A percentile compares a stretch with the other conserved stretches of the same genome.
Evolutionary conservation across 2,797 vertebrate genomes (phyloP).

Genomic region (Gymnothorax javanicus): DNA sequence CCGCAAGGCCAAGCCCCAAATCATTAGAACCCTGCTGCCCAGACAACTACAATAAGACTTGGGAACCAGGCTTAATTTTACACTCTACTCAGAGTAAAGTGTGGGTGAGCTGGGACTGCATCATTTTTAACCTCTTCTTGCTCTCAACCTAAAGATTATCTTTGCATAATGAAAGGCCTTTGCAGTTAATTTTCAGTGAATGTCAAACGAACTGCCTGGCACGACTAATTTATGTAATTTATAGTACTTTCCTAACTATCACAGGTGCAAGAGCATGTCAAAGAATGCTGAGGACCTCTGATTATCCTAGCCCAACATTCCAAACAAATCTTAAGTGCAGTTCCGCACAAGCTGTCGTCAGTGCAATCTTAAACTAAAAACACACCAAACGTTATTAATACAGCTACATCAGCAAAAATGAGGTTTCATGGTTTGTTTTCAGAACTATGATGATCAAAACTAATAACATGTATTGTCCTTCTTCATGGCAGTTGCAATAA

Average conservation of each 20-base stretch:
- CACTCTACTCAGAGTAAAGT: conserved; percentile 1
- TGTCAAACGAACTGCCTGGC: not conserved
- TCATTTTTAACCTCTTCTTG: not conserved
- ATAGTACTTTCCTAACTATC: not conserved
- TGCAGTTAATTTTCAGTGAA: not conserved
- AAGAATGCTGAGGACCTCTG: not conserved
- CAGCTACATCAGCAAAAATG: not conserved
- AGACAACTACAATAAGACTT: not conserved
- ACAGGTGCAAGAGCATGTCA: not conserved
- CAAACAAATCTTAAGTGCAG: too few species aligned
- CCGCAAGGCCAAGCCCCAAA: not conserved
- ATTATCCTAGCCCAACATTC: not conserved
- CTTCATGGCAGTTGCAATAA: not conserved
- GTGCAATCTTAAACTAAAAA: not conserved
- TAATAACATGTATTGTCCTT: not conserved
- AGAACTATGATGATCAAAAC: not conserved
- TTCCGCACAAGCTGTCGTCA: not conserved
- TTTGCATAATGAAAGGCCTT: not conserved
- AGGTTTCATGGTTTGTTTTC: not conserved
- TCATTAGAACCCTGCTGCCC: not conserved
- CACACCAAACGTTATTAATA: not conserved
- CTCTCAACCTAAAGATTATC: not conserved
- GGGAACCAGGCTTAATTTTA: conserved; percentile 21
- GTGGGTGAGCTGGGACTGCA: not conserved
- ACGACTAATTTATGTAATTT: not conserved